Percentiles rank a stretch among this genome's conserved stretches.
Evolutionary conservation across 2,888 invertebrate species (phyloP).

Genomic region (Thera britannica): DNA sequence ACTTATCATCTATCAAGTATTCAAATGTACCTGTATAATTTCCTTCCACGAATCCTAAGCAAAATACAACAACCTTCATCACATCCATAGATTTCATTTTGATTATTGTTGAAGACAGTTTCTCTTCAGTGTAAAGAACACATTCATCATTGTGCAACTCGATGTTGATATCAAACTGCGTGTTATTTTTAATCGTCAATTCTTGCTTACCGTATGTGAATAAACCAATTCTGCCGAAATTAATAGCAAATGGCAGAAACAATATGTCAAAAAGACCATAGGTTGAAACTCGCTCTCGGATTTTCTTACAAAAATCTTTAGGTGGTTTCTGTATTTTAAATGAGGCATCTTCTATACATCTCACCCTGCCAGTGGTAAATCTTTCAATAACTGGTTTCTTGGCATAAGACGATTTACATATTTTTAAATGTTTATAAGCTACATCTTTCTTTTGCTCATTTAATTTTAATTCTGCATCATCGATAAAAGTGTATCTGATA

Average conservation of each 20-base stretch:
- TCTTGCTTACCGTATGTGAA: slow-evolving; percentile 60
- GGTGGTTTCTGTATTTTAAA: slow-evolving; percentile 37
- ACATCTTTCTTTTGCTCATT: slow-evolving; percentile 49
- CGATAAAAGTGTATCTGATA: slow-evolving; percentile 61
- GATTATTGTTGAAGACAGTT: slow-evolving; percentile 46
- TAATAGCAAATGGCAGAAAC: slow-evolving; percentile 59
- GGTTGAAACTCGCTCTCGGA: slow-evolving; percentile 46
- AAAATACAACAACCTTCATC: slow-evolving; percentile 55
- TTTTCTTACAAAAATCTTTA: slow-evolving; percentile 57
- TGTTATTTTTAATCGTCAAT: slow-evolving; percentile 65
- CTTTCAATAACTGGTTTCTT: slow-evolving; percentile 51
- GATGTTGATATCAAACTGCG: slow-evolving; percentile 58
- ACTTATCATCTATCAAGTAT: slow-evolving; percentile 66
- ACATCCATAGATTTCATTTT: slow-evolving; percentile 58
- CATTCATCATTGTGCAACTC: slow-evolving; percentile 54
- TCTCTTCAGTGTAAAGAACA: slow-evolving; percentile 62
- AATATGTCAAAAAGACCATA: slow-evolving; percentile 63
- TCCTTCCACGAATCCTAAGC: slow-evolving; percentile 60
- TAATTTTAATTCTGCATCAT: slow-evolving; percentile 53
- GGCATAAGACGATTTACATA: slow-evolving; percentile 50
- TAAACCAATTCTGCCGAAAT: slow-evolving; percentile 70
- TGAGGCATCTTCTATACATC: slow-evolving; percentile 49
- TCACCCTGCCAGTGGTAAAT: slow-evolving; percentile 51
- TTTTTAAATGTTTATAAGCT: slow-evolving; percentile 54
- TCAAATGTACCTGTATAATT: slow-evolving; percentile 57